Percentiles rank a stretch among this genome's conserved stretches.
Evolutionary conservation across 2,113 vertebrate genomes (phyloP).

Genomic region (Puffinus mauretanicus): DNA sequence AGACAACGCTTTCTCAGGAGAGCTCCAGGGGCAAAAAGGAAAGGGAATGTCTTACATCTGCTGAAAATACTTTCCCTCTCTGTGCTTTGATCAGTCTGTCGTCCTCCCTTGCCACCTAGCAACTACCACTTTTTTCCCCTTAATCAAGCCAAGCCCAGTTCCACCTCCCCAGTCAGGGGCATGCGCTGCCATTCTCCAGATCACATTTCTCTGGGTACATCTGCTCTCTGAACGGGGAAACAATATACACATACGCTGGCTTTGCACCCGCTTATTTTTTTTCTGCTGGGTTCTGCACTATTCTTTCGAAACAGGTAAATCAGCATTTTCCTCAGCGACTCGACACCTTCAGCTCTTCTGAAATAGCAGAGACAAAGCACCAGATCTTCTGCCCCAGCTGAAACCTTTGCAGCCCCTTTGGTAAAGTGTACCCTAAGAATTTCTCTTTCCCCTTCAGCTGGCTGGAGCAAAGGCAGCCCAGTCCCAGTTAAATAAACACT

Average conservation of each 20-base stretch:
- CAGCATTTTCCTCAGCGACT: background rate
- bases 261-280: background rate
- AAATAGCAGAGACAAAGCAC: background rate
- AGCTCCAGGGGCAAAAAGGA: background rate
- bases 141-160: background rate
- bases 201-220: background rate
- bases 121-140: background rate
- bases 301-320: background rate
- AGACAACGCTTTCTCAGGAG: background rate
- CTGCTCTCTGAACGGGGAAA: background rate
- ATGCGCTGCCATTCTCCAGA: background rate
- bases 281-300: background rate
- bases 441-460: background rate
- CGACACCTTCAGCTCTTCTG: background rate
- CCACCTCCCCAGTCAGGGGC: background rate
- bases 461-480: background rate
- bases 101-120: background rate
- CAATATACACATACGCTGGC: rapidly evolving
- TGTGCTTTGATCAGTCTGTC: background rate
- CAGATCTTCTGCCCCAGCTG: background rate
- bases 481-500: background rate
- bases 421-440: background rate
- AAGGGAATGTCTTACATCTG: background rate
- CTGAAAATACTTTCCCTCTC: background rate
- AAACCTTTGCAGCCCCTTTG: background rate